These are phyloP conservation scores for Lissonota sp. DNA, from an alignment of 2,888 invertebrate genomes.

Conservation along the genomic window DNA sequence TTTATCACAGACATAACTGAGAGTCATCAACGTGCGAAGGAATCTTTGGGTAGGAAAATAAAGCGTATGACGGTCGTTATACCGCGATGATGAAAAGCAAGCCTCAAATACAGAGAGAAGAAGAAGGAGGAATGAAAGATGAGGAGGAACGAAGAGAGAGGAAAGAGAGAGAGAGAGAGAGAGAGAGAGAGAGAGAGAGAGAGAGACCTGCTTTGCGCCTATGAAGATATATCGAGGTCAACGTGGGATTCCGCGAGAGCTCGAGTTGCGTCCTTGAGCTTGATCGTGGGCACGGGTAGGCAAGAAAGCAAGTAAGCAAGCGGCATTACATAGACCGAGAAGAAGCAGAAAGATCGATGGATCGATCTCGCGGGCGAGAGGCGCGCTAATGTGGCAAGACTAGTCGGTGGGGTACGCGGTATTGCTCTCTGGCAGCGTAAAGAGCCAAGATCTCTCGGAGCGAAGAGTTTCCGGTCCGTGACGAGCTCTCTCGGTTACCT, in stretches of 20 bases:
- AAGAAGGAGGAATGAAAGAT: slow-evolving; percentile 7
- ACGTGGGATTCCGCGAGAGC: slow-evolving; percentile 60
- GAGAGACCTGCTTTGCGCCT: slow-evolving; percentile 39
- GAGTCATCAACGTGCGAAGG: slow-evolving; percentile 6
- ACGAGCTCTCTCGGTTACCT: slow-evolving; percentile 43
- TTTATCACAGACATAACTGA: neutral
- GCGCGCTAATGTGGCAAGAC: slow-evolving; percentile 59
- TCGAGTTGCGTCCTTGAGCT: slow-evolving; percentile 74
- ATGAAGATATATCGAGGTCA: slow-evolving; percentile 61
- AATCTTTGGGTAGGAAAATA: slow-evolving; percentile 18
- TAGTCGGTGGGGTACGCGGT: neutral
- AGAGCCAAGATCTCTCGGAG: slow-evolving; percentile 51
- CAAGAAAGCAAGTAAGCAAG: slow-evolving; percentile 12
- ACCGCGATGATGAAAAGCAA: neutral
- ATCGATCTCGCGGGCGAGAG: slow-evolving; percentile 56
- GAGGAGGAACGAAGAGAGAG: slow-evolving; percentile 27
- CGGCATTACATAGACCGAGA: neutral
- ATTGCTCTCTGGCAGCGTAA: slow-evolving; percentile 30
- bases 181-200: slow-evolving; percentile 30
- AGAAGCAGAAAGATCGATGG: slow-evolving; percentile 60
- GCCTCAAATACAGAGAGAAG: neutral
- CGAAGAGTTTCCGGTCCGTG: slow-evolving; percentile 61
- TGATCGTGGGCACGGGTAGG: slow-evolving; percentile 70
- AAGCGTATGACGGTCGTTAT: neutral
- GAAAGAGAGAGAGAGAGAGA: slow-evolving; percentile 15